Evolutionary conservation across 2,113 vertebrate genomes (phyloP), one percentile per base, ranked within the genome.

Genomic region (Lathamus discolor): DNA sequence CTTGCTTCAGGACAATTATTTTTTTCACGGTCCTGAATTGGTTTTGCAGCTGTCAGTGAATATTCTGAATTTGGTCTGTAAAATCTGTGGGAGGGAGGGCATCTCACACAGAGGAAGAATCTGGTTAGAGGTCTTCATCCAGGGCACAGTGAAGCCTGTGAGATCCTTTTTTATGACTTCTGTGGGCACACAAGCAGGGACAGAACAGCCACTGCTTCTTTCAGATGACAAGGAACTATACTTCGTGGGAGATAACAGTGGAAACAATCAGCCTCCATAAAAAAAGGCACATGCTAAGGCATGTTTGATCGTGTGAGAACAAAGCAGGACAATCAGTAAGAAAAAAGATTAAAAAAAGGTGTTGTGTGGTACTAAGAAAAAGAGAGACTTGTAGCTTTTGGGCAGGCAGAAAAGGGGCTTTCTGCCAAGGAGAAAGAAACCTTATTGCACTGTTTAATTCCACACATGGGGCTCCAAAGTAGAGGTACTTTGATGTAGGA

Each of bases 171-270:
- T 46, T 29, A 5, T 18, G 54, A 44, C 64, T 85, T 82, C 52
- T 61, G 2, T 52, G 43, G 28, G 13, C 28, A n/a, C 55, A n/a
- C 17, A 27, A 25, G 12, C 0, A 0, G 29, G 59, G 49, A 51
- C 33, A 17, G 54, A 83, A 49, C 10, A 66, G 22, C 11, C 27
- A 28, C 44, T 62, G 37, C 31, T 54, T 55, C 35, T 35, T 82
- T 81, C 43, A 35, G n/a, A 8, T 10, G 73, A 35, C 14, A 46
- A 54, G 10, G 23, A 35, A 19, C 6, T 49, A 4, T 17, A 22
- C 10, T 57, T 69, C 19, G 37, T 41, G 14, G 37, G 35, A 79
- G 8, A 39, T 7, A 54, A 10, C 14, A 62, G 6, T 11, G 39
- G 33, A 63, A 89, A 31, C 11, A 37, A 22, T 25, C 17, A 35